Conservation (phyloP, 2,888 invertebrate species). For the Diaperis boleti region DNA sequence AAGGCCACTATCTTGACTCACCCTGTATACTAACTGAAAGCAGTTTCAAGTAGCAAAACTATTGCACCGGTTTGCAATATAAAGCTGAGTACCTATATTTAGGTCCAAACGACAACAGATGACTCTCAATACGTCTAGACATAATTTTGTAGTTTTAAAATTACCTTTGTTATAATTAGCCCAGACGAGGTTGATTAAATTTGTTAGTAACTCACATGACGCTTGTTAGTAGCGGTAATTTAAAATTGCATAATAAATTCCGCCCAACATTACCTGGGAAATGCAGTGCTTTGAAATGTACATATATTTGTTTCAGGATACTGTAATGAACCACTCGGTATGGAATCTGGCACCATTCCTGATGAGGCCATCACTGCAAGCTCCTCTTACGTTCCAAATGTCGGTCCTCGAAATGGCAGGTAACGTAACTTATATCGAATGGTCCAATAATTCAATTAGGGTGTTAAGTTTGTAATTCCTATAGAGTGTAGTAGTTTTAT, state of each 20-base stretch:
- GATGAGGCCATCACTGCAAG: slow-evolving; percentile 78
- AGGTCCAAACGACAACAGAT: too few relatives aligned
- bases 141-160: neutral
- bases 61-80: too few relatives aligned
- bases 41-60: too few relatives aligned
- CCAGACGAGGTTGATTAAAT: neutral
- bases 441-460: too few relatives aligned
- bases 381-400: slow-evolving; percentile 77
- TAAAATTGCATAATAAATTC: slow-evolving; percentile 31
- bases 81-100: too few relatives aligned
- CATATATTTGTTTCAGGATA: slow-evolving; percentile 67
- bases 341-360: slow-evolving; percentile 78
- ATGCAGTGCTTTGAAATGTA: slow-evolving; percentile 27
- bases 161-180: neutral
- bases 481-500: neutral
- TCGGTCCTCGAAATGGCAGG: slow-evolving; percentile 80
- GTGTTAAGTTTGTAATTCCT: neutral
- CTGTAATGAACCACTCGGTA: slow-evolving; percentile 76
- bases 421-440: slow-evolving; percentile 61
- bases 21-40: too few relatives aligned
- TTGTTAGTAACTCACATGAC: neutral
- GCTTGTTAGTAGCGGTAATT: slow-evolving; percentile 15
- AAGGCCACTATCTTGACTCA: too few relatives aligned
- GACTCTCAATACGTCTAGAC: too few relatives aligned
- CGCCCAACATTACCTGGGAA: slow-evolving; percentile 20